Conservation (phyloP, 2,797 vertebrate species). For the Spheniscus humboldti region DNA sequence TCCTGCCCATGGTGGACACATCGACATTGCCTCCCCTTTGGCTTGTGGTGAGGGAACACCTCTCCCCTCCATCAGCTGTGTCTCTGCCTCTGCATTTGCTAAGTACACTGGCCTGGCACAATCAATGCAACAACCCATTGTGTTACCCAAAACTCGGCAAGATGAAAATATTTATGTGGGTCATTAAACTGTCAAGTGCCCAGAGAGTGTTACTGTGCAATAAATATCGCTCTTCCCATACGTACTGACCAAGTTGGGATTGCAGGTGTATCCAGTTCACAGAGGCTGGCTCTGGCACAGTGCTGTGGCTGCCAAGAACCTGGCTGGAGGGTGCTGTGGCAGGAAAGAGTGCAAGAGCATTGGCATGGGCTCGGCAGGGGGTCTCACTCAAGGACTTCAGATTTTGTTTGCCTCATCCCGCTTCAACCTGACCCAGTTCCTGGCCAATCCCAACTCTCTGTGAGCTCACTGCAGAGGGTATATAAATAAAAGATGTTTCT, state of each 20-base stretch:
- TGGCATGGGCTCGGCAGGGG: fast-evolving
- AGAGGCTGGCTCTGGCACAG: not conserved
- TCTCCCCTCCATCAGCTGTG: not conserved
- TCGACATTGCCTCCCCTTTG: not conserved
- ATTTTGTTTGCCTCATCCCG: not conserved
- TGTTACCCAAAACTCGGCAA: not conserved
- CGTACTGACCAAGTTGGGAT: not conserved
- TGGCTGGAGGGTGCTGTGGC: not conserved
- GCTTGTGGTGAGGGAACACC: not conserved
- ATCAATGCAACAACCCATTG: too few species aligned
- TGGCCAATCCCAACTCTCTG: not conserved
- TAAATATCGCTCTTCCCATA: not conserved
- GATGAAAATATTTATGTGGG: fast-evolving
- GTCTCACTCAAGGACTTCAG: not conserved
- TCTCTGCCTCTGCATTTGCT: not conserved
- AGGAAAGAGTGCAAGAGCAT: not conserved
- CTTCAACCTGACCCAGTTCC: conserved; percentile 19
- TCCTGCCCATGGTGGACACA: not conserved
- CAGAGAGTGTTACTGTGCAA: not conserved
- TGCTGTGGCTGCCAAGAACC: not conserved
- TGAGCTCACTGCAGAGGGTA: not conserved
- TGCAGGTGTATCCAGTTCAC: not conserved
- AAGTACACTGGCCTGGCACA: not conserved
- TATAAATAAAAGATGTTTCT: not conserved
- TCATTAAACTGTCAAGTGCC: not conserved